Conservation (phyloP, 1,140 invertebrate species). For the Hirudo medicinalis region DNA sequence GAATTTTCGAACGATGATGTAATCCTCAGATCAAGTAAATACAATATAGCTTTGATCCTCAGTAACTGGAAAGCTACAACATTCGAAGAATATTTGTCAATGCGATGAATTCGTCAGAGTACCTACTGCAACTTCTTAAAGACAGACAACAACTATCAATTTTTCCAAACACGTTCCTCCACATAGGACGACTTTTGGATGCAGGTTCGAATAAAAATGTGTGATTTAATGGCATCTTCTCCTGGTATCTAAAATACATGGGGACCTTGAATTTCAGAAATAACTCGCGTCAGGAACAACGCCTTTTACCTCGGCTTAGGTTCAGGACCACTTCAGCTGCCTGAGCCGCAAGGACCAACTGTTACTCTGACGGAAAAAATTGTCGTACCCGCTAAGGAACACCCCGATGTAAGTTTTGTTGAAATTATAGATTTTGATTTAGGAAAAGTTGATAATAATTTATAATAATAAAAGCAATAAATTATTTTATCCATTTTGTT, state of each 20-base stretch:
- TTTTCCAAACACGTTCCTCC: conserved; percentile 94
- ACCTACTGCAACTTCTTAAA: conserved; percentile 93
- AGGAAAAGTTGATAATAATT: no score
- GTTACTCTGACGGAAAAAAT: conserved; percentile 90
- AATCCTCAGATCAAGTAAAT: no score
- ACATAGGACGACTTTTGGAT: conserved; percentile 86
- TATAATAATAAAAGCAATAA: conserved; percentile 9
- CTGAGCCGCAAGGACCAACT: conserved; percentile 74
- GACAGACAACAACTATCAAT: conserved; percentile 94
- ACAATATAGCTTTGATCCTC: no score
- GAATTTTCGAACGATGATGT: no score
- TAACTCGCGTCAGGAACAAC: conserved; percentile 69
- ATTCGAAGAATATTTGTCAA: no score
- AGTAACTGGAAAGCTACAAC: no score
- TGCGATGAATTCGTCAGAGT: conserved; percentile 53
- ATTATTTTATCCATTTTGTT: conserved; percentile 19
- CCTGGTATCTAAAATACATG: not conserved
- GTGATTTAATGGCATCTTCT: not conserved
- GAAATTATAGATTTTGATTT: not conserved
- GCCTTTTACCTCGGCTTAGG: conserved; percentile 90
- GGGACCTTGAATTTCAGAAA: conserved; percentile 53
- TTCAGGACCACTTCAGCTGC: conserved; percentile 76
- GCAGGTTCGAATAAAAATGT: conserved; percentile 58
- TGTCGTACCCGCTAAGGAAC: conserved; percentile 92
- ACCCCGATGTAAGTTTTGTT: conserved; percentile 67